Conservation (phyloP, 2,797 vertebrate species). For the Arctocebus calabarensis region DNA sequence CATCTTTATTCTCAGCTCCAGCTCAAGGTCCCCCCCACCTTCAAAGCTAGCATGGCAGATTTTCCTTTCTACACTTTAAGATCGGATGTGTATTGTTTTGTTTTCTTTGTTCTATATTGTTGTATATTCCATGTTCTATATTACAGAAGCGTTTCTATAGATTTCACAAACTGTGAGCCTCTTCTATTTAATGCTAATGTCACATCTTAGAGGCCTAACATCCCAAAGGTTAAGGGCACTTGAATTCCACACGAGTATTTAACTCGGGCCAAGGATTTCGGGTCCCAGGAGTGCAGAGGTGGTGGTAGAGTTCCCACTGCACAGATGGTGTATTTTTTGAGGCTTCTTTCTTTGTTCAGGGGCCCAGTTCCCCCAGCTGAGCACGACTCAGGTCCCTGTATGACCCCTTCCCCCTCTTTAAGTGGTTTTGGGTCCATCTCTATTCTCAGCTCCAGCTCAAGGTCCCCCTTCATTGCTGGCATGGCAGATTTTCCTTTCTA, state of each 20-base stretch:
- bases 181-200: background rate
- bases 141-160: background rate
- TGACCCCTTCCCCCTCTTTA: background rate
- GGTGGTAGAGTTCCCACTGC: background rate
- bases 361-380: background rate
- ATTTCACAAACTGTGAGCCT: background rate
- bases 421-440: background rate
- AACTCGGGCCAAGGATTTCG: background rate
- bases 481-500: background rate
- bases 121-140: background rate
- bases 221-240: background rate
- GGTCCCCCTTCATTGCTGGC: background rate
- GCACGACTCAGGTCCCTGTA: background rate
- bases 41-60: background rate
- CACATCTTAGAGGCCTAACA: background rate
- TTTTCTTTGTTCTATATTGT: background rate
- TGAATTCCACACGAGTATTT: background rate
- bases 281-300: fast-evolving
- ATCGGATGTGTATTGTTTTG: background rate
- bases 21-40: no score
- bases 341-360: background rate
- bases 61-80: background rate
- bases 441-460: background rate
- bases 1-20: background rate
- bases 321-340: background rate